Evolutionary conservation across 2,888 invertebrate species (phyloP).

Genomic region (Scaptomyza caliginosa): DNA sequence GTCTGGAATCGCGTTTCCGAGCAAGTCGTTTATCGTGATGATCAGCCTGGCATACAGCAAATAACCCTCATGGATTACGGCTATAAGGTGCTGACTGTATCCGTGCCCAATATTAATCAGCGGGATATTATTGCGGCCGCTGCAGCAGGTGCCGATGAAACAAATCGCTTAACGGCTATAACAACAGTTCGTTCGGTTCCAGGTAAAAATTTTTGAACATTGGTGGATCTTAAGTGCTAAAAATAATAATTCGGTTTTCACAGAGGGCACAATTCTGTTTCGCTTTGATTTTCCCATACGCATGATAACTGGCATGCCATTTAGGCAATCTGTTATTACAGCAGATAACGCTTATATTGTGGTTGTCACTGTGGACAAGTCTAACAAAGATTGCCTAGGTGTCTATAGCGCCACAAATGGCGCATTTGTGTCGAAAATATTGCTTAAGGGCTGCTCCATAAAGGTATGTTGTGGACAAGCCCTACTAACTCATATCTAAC

Average conservation of each 20-base stretch:
- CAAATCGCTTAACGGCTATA: conserved; percentile 87
- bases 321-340: conserved; percentile 91
- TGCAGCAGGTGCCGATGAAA: conserved; percentile 86
- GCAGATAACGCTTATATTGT: conserved; percentile 92
- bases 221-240: not conserved
- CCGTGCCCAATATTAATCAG: conserved; percentile 83
- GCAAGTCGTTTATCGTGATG: conserved; percentile 89
- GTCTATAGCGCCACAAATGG: conserved; percentile 94
- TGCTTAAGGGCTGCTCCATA: conserved; percentile 85
- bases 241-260: not conserved
- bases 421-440: conserved; percentile 85
- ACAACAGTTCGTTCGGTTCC: conserved; percentile 90
- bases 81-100: conserved; percentile 83
- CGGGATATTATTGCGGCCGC: conserved; percentile 85
- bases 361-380: conserved; percentile 92
- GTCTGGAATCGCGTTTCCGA: conserved; percentile 93
- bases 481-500: not conserved
- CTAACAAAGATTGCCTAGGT: conserved; percentile 91
- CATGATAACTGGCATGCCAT: conserved; percentile 88
- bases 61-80: conserved; percentile 84
- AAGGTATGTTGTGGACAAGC: conserved; percentile 84
- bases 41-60: conserved; percentile 87
- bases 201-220: conserved; percentile 84
- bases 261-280: conserved; percentile 91
- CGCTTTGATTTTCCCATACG: conserved; percentile 93